Evolutionary conservation across 2,888 invertebrate species (phyloP), one percentile per base, ranked within the genome.

Genomic region (Nowickia ferox): DNA sequence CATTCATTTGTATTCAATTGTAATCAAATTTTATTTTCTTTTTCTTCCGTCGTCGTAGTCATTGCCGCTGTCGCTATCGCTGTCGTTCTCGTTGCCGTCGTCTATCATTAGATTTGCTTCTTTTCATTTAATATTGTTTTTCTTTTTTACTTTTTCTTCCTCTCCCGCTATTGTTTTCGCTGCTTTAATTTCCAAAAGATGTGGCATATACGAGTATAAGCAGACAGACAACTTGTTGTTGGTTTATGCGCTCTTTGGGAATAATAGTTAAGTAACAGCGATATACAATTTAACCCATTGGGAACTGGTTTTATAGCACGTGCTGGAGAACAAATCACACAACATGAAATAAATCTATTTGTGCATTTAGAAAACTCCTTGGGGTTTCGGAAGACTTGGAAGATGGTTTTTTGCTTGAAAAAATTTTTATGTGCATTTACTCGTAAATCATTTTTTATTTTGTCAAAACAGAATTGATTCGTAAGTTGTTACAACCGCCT

Each of bases 1-100:
- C 87, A 87, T 87, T 87, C 87, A 86, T 87, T 87, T 87, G 87
- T 87, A 87, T 87, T 87, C 87, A 87, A 87, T 87, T 87, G 87
- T 87, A 84, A 87, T 87, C 84, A 84, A 84, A 82, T 81, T 86
- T 86, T 84, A 75, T 82, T 74, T 72, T 72, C 65, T 66, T 30
- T 72, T 72, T 65, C 22, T 74, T 74, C 48, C 57, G 55, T 42
- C 51, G 55, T 4, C 55, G 48, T 38, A 30, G 22, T 71, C 79
- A 8, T n/a, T 19, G 42, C n/a, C 46, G 42, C 30, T n/a, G 22
- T 30, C 30, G 30, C 48, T 51, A 2, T 17, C n/a, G 42, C 57
- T 22, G 57, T 66, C 42, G 38, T 76, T 30, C n/a, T 71, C 78
- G 10, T 17, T n/a, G 42, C 57, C 40, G 57, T 66, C 42, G 38